These are phyloP conservation scores for Heliconius hewitsoni DNA, from an alignment of 1,140 invertebrate species.

Conservation along the genomic window DNA sequence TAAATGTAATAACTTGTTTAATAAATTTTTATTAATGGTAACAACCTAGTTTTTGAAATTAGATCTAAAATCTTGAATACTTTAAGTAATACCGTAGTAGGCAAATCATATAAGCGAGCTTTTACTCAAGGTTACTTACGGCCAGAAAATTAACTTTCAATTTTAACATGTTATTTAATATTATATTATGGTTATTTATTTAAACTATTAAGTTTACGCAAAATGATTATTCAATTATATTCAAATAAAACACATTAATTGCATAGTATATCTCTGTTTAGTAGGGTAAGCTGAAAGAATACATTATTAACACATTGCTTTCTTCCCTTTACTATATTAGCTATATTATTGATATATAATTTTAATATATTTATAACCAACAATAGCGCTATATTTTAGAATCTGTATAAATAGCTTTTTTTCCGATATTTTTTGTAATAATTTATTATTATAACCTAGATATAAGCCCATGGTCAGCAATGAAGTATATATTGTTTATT, in stretches of 20 bases:
- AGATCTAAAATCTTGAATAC: background rate
- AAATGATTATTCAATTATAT: background rate
- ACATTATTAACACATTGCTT: no score
- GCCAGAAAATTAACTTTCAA: conserved; percentile 1
- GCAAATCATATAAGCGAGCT: background rate
- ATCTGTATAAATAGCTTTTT: no score
- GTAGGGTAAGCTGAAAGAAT: no score
- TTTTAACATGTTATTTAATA: background rate
- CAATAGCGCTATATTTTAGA: no score
- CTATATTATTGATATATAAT: no score
- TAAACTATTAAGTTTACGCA: no score
- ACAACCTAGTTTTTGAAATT: background rate
- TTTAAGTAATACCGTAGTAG: background rate
- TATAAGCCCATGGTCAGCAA: no score
- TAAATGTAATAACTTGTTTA: background rate
- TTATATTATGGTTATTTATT: background rate
- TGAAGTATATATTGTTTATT: no score
- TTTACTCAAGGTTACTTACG: conserved; percentile 9
- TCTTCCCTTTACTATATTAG: no score
- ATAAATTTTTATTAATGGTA: background rate
- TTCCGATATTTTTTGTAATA: no score
- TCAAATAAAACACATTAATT: background rate
- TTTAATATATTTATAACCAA: no score
- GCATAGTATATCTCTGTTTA: background rate
- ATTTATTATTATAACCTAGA: no score